phyloP scores from a whole-genome alignment of 2,113 vertebrate species.

The Eulemur rufifrons region DNA sequence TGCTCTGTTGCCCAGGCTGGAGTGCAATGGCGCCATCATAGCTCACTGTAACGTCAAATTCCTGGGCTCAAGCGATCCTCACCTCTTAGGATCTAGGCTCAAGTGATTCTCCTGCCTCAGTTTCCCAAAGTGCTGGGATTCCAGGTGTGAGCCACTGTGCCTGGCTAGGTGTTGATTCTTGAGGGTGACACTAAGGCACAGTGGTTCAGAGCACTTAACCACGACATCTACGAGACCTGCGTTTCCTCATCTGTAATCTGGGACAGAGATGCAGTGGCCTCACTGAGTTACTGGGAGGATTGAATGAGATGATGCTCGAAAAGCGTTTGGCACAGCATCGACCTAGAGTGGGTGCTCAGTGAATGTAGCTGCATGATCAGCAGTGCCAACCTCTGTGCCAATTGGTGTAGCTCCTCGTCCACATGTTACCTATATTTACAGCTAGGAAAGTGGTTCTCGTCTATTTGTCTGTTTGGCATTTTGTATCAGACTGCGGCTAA shows the following conservation, averaged over 20 bases:
- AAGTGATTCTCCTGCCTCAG: neutral
- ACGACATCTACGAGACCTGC: neutral
- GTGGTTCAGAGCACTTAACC: neutral
- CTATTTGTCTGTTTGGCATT: neutral
- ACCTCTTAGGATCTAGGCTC: neutral
- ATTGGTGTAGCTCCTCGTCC: accelerated
- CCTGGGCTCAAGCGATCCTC: neutral
- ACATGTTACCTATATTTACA: neutral
- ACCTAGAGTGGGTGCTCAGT: neutral
- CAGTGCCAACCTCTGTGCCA: too few relatives aligned
- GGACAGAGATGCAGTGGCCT: neutral
- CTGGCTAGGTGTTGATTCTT: neutral
- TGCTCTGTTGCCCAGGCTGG: neutral
- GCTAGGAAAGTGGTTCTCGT: neutral
- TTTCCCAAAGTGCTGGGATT: neutral
- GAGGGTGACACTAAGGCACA: neutral
- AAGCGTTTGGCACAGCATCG: neutral
- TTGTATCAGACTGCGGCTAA: neutral
- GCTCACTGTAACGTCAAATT: too few relatives aligned
- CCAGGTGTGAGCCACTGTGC: neutral
- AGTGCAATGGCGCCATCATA: neutral
- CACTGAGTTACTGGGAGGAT: neutral
- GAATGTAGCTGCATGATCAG: neutral
- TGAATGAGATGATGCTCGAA: neutral
- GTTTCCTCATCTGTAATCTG: neutral